Evolutionary conservation across 2,113 vertebrate species (phyloP), one percentile per base, ranked within the genome.

Genomic region (Holacanthus passer): DNA sequence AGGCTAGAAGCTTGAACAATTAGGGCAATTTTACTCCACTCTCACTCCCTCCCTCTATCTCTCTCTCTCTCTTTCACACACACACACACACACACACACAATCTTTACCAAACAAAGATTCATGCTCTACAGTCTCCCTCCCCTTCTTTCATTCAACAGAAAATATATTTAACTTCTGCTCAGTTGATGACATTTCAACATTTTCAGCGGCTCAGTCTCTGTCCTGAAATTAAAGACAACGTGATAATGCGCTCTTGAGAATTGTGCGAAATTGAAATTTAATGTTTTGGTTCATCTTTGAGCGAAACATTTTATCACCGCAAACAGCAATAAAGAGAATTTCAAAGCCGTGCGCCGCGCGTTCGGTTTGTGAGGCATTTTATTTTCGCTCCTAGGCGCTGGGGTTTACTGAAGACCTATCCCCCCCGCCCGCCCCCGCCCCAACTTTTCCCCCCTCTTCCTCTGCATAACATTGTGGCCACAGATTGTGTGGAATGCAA

Each of bases 401-500:
- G 64, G 66, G 63, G 73, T 77, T 85, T 83, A 79, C 73, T 31
- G 13, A 73, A 56, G 76, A 83, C 79, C 84, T 39, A 43, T 32
- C 81, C 52, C 74, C 70, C 73, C 66, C 43, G 1, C n/a, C 22
- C 43, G 12, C 39, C 32, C 73, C 73, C 16, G 7, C 80, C 77
- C 70, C 73, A 74, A 82, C 73, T 84, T 84, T 43, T 37, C 47
- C 80, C 31, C 73, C 77, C 59, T 86, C 79, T 79, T 72, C 62
- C 66, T 80, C 84, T 74, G 84, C 69, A 69, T 85, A 96, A 96
- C 96, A 95, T 94, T 96, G 97, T 96, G 96, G 95, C 96, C 96
- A 94, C 97, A 96, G 97, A 98, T 98, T 99, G 97, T 97, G 96
- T 94, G 96, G 97, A 98, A 99, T 98, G 97, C 97, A 99, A 99